Evolutionary conservation across 1,140 invertebrate genomes (phyloP), one percentile per base, ranked within the genome.

Genomic region (Drosophila tsacasi): DNA sequence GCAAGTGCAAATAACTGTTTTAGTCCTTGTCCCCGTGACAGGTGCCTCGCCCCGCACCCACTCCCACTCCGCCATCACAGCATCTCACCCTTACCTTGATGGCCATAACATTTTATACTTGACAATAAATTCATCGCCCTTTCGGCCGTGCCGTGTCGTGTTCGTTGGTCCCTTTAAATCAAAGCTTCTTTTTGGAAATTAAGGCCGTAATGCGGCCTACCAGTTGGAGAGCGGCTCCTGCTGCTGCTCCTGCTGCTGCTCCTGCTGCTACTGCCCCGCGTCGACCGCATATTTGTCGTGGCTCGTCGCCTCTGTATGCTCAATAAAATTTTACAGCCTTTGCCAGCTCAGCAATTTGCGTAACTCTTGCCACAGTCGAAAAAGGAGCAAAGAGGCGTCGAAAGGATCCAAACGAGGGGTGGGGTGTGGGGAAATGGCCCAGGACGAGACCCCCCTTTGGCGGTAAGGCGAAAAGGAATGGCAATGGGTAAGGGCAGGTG

Each of bases 241-340:
- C 40, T 6, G 19, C 8, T 44, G 5, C 9, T 44, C 0, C 44
- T 23, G n/a, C 5, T 47, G 44, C 9, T 47, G 3, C 44, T 44
- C 3, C 5, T 46, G 44, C 44, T 25, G 21, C 49, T 19, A 2
- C 9, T 12, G 9, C 49, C 54, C 37, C 40, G 13, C 19, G 17
- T 15, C 62, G 77, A 84, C 78, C 84, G 85, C 84, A 89, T 76
- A 84, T 83, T 84, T 89, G 64, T 64, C 60, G 75, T 72, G 80
- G 55, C 58, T 74, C 75, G 80, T 64, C 74, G 79, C 54, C 76
- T 65, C 66, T 67, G 85, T 79, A 66, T 82, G 85, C 72, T 61
- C 86, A 90, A 90, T 90, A 91, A 90, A 90, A 90, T 90, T 90
- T 90, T 85, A 90, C 76, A 85, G 72, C 85, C 67, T 81, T 91